phyloP scores from a whole-genome alignment of 1,140 invertebrate species.

The Frieseomelitta varia region DNA sequence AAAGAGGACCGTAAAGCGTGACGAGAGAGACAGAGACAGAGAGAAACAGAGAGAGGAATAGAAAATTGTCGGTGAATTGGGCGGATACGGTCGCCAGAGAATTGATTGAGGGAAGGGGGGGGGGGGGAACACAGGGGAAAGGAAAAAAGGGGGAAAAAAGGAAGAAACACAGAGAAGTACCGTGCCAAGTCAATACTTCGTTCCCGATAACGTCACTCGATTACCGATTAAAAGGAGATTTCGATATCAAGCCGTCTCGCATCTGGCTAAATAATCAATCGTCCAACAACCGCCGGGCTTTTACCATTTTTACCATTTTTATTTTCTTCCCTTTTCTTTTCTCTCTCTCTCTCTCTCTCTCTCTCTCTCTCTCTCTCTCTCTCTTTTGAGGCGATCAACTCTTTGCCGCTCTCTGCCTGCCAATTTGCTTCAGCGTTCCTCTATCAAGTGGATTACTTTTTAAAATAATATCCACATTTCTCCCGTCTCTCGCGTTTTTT shows the following conservation, averaged over 20 bases:
- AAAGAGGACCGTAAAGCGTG: background rate
- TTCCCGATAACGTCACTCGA: slow-evolving; percentile 37
- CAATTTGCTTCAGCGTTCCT: slow-evolving; percentile 16
- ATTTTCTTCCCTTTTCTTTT: background rate
- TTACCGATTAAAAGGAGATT: slow-evolving; percentile 45
- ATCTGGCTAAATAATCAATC: slow-evolving; percentile 29
- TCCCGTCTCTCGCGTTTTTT: no score
- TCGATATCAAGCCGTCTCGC: slow-evolving; percentile 21
- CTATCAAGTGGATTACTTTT: no score
- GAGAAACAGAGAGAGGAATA: background rate
- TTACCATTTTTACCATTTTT: background rate
- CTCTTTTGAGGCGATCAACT: background rate
- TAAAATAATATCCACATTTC: no score
- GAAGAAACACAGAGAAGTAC: background rate
- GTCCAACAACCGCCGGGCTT: background rate
- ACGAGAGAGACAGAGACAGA: background rate
- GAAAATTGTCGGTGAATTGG: slow-evolving; percentile 14
- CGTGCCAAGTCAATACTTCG: slow-evolving; percentile 48
- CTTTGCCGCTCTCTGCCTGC: background rate
- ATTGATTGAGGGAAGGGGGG: background rate
- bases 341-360: no score
- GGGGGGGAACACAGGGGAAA: background rate
- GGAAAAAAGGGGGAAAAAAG: background rate
- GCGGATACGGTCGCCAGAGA: background rate
- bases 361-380: accelerated